These are phyloP conservation scores for Torymus aiolomorphi DNA, from an alignment of 2,888 invertebrate species.

Conservation along the genomic window DNA sequence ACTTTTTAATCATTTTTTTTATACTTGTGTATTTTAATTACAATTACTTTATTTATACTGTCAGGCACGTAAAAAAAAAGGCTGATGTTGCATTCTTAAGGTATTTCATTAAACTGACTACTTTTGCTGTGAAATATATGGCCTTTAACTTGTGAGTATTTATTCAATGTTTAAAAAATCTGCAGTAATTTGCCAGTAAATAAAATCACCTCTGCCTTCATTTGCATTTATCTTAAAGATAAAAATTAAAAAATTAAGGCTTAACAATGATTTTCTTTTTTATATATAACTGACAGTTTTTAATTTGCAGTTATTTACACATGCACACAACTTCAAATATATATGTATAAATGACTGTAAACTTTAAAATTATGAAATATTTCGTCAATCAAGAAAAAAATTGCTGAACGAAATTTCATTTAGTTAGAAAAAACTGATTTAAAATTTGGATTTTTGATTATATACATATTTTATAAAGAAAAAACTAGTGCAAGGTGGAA, in stretches of 20 bases:
- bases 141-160: constrained; percentile 53
- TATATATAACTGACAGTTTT: constrained; percentile 55
- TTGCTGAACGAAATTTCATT: constrained; percentile 13
- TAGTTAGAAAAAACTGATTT: constrained; percentile 20
- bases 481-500: constrained; percentile 8
- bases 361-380: constrained; percentile 36
- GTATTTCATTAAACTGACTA: no score
- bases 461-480: constrained; percentile 44
- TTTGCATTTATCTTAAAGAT: constrained; percentile 22
- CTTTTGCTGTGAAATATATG: constrained; percentile 47
- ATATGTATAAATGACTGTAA: constrained; percentile 47
- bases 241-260: constrained; percentile 38
- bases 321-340: constrained; percentile 51
- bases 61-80: constrained; percentile 56
- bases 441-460: constrained; percentile 23
- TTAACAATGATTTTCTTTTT: constrained; percentile 38
- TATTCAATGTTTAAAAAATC: constrained; percentile 42
- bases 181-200: constrained; percentile 33
- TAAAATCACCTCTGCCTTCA: constrained; percentile 32
- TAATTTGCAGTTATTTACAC: constrained; percentile 53
- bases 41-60: constrained; percentile 51
- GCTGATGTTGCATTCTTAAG: constrained; percentile 52
- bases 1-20: constrained; percentile 35
- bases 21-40: constrained; percentile 43
- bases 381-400: constrained; percentile 34